Percentiles rank a stretch among this genome's conserved stretches.
Conservation (phyloP, 2,113 vertebrate species). For the Eurypyga helias region DNA sequence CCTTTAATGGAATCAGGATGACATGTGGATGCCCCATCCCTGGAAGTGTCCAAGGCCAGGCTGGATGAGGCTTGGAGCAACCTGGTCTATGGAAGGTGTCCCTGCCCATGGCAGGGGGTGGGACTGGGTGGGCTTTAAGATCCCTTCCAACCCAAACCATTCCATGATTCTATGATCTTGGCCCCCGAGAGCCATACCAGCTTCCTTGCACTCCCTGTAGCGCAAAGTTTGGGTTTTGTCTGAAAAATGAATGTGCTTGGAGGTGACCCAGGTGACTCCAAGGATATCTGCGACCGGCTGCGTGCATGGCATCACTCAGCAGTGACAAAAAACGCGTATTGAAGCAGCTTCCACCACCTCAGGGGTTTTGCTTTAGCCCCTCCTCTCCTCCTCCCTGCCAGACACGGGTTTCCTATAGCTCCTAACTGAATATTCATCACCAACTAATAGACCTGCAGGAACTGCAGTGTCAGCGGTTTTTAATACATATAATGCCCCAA, state of each 20-base stretch:
- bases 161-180: neutral
- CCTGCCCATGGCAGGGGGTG: no score
- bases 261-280: neutral
- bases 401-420: neutral
- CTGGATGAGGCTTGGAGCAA: no score
- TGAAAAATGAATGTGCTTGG: neutral
- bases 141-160: no score
- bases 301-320: fast-evolving
- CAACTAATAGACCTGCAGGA: neutral
- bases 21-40: no score
- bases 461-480: neutral
- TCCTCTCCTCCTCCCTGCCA: fast-evolving
- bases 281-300: neutral
- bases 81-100: no score
- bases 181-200: neutral
- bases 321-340: neutral
- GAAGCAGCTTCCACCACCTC: neutral
- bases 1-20: neutral
- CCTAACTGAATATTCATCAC: conserved; percentile 12
- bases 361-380: neutral
- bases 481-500: neutral
- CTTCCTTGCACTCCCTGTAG: neutral
- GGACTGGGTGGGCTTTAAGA: no score
- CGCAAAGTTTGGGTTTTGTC: neutral
- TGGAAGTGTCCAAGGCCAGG: no score